Conservation (phyloP, 2,797 vertebrate genomes). For the Pseudopleuronectes americanus region DNA sequence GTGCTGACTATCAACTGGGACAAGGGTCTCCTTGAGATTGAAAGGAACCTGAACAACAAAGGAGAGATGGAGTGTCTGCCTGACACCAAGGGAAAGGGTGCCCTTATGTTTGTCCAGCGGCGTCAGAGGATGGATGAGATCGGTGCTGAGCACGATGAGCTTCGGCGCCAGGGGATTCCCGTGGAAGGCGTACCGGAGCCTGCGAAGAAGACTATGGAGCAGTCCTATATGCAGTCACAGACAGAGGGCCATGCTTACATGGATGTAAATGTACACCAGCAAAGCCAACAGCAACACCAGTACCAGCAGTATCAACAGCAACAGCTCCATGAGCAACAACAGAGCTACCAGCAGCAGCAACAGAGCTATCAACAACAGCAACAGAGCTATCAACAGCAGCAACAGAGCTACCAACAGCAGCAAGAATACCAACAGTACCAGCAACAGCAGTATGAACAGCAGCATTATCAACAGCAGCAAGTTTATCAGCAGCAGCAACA, state of each 20-base stretch:
- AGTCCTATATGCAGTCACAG: slow-evolving; percentile 77
- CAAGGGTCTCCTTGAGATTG: slow-evolving; percentile 89
- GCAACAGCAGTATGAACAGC: slow-evolving; percentile 76
- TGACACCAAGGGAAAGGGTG: slow-evolving; percentile 95
- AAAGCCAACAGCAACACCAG: slow-evolving; percentile 74
- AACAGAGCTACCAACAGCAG: slow-evolving; percentile 43
- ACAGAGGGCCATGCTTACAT: slow-evolving; percentile 86
- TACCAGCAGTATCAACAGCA: slow-evolving; percentile 79
- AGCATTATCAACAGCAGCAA: slow-evolving; percentile 75
- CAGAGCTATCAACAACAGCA: slow-evolving; percentile 57
- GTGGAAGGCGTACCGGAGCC: slow-evolving; percentile 77
- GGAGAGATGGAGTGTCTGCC: slow-evolving; percentile 91
- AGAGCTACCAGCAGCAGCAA: slow-evolving; percentile 66
- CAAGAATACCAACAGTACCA: slow-evolving; percentile 49
- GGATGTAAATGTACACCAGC: slow-evolving; percentile 84
- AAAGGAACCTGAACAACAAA: slow-evolving; percentile 85
- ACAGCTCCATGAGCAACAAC: slow-evolving; percentile 78
- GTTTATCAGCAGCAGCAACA: slow-evolving; percentile 76
- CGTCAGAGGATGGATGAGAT: slow-evolving; percentile 96
- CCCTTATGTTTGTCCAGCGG: slow-evolving; percentile 94
- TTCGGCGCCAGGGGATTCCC: slow-evolving; percentile 82
- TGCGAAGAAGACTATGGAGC: slow-evolving; percentile 72
- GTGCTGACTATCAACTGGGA: slow-evolving; percentile 91
- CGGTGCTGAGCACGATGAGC: slow-evolving; percentile 91
- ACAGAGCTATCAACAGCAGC: slow-evolving; percentile 49